phyloP scores from a whole-genome alignment of 2,797 vertebrate genomes.

The Gephyroberyx darwinii region DNA sequence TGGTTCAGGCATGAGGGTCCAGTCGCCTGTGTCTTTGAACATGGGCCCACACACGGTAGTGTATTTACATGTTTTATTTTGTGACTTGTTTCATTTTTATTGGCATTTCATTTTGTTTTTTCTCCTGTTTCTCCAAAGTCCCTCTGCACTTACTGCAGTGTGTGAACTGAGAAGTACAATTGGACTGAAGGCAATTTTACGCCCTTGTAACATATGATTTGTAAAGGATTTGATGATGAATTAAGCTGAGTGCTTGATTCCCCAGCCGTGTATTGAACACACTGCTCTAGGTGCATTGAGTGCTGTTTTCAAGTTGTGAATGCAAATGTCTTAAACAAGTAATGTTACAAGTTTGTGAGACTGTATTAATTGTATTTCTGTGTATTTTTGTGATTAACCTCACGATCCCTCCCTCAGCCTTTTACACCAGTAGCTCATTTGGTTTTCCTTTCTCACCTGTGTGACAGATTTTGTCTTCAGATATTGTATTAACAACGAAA shows the following conservation, averaged over 20 bases:
- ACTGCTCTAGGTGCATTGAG: conserved; percentile 80
- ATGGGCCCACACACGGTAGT: conserved; percentile 81
- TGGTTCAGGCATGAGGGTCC: conserved; percentile 78
- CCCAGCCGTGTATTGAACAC: conserved; percentile 46
- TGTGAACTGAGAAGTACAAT: conserved; percentile 49
- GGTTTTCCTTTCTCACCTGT: conserved; percentile 31
- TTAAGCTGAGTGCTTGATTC: conserved; percentile 39
- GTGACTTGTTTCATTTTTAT: conserved; percentile 80
- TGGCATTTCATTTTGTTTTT: conserved; percentile 77
- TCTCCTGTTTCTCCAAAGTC: conserved; percentile 74
- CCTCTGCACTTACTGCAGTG: conserved; percentile 79
- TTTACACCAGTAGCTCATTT: conserved; percentile 29
- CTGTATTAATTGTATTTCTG: conserved; percentile 78
- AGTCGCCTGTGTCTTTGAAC: conserved; percentile 66
- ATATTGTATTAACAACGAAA: conserved; percentile 38
- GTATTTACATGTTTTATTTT: conserved; percentile 82
- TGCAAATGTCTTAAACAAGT: conserved; percentile 78
- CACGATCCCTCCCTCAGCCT: conserved; percentile 66
- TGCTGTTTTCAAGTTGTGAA: conserved; percentile 79
- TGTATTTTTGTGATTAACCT: conserved; percentile 75
- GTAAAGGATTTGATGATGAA: conserved; percentile 16
- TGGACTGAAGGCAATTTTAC: conserved; percentile 25
- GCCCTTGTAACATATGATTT: conserved; percentile 24
- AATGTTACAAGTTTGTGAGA: conserved; percentile 75
- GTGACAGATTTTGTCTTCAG: conserved; percentile 29